Conservation (phyloP, 2,113 vertebrate species). For the Gambusia holbrooki region DNA sequence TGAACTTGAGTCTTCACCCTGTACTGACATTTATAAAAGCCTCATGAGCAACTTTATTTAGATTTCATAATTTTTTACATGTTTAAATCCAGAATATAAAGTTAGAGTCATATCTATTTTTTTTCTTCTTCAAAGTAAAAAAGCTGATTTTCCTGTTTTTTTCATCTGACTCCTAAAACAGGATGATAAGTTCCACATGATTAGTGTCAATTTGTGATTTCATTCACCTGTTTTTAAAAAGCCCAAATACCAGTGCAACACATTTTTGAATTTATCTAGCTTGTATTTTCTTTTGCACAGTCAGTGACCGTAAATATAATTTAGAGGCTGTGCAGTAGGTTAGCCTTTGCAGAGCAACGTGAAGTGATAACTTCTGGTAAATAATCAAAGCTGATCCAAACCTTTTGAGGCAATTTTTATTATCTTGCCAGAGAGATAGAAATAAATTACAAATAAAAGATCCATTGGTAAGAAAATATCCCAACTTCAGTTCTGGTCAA, state of each 20-base stretch:
- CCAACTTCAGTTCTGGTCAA: slow-evolving; percentile 65
- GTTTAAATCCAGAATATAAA: not conserved
- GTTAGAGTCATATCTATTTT: not conserved
- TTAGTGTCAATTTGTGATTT: not conserved
- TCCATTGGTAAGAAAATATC: slow-evolving; percentile 52
- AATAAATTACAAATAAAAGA: slow-evolving; percentile 60
- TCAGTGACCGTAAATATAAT: not conserved
- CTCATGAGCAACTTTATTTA: not conserved
- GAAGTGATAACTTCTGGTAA: slow-evolving; percentile 63
- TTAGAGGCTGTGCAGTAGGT: slow-evolving; percentile 22
- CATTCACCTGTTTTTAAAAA: no score
- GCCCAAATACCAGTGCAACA: not conserved
- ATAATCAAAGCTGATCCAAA: slow-evolving; percentile 71
- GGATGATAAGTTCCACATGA: not conserved
- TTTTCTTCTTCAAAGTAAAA: not conserved
- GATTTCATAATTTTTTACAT: not conserved
- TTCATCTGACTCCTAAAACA: not conserved
- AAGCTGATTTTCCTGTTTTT: not conserved
- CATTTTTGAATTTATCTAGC: not conserved
- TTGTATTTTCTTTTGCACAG: not conserved
- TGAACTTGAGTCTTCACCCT: no score
- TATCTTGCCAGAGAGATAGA: slow-evolving; percentile 49
- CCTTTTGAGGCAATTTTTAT: slow-evolving; percentile 57
- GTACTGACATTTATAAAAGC: not conserved
- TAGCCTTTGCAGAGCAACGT: slow-evolving; percentile 43